Conservation (phyloP, 1,140 invertebrate genomes). For the Caenorhabditis brenneri region DNA sequence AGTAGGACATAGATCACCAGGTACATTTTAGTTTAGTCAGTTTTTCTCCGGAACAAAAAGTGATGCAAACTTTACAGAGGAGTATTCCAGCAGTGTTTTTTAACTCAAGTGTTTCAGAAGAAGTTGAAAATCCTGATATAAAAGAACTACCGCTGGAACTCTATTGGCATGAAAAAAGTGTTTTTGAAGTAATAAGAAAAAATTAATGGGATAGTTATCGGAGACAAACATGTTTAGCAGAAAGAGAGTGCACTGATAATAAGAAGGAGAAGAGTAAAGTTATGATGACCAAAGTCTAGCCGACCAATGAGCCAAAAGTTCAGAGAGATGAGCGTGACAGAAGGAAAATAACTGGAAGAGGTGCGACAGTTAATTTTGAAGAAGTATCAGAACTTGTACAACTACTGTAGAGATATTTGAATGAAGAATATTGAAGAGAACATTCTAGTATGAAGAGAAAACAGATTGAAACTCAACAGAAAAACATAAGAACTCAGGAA, state of each 20-base stretch:
- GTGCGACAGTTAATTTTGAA: too few species aligned
- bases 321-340: neutral
- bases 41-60: too few species aligned
- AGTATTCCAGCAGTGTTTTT: too few species aligned
- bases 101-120: neutral
- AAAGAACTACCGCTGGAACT: neutral
- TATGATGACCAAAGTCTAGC: neutral
- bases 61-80: neutral
- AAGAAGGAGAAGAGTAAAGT: neutral
- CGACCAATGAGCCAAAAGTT: neutral
- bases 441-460: too few species aligned
- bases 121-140: too few species aligned
- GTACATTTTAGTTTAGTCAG: neutral
- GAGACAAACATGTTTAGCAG: neutral
- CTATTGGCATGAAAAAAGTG: too few species aligned
- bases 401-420: too few species aligned
- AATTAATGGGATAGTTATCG: neutral
- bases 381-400: too few species aligned
- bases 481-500: too few species aligned
- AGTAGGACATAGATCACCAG: neutral
- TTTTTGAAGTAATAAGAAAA: neutral
- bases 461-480: too few species aligned
- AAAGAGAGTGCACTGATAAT: neutral
- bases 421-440: too few species aligned
- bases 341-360: too few species aligned